Conservation (phyloP, 2,888 invertebrate genomes). For the Phoenoteleia sp. region DNA sequence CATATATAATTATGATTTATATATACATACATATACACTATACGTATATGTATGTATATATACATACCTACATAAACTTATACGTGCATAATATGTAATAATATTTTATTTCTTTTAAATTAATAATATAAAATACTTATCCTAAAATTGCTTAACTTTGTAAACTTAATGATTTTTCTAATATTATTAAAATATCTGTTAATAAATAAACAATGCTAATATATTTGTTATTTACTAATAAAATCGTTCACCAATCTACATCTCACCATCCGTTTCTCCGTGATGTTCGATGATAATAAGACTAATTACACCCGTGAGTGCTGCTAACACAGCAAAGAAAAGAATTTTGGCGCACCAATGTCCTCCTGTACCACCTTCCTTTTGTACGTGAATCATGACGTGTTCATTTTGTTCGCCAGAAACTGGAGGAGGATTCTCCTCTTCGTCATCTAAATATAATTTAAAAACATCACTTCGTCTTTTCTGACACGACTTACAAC, state of each 20-base stretch:
- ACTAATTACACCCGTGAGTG: constrained; percentile 91
- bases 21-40: too few relatives aligned
- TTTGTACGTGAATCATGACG: constrained; percentile 92
- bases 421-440: constrained; percentile 82
- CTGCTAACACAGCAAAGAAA: constrained; percentile 92
- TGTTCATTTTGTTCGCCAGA: constrained; percentile 87
- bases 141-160: too few relatives aligned
- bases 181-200: too few relatives aligned
- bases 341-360: constrained; percentile 95
- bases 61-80: too few relatives aligned
- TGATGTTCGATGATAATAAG: constrained; percentile 93
- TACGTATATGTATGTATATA: too few relatives aligned
- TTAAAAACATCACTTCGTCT: background rate
- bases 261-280: constrained; percentile 91
- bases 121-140: too few relatives aligned
- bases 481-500: too few relatives aligned
- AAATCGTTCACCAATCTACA: too few relatives aligned
- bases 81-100: too few relatives aligned
- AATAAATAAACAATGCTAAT: background rate
- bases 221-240: background rate
- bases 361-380: constrained; percentile 93
- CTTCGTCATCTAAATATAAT: constrained; percentile 82
- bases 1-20: too few relatives aligned
- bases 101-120: too few relatives aligned
- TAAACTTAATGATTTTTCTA: too few relatives aligned